Evolutionary conservation across 2,797 vertebrate species (phyloP).

Genomic region (Balearica regulorum): DNA sequence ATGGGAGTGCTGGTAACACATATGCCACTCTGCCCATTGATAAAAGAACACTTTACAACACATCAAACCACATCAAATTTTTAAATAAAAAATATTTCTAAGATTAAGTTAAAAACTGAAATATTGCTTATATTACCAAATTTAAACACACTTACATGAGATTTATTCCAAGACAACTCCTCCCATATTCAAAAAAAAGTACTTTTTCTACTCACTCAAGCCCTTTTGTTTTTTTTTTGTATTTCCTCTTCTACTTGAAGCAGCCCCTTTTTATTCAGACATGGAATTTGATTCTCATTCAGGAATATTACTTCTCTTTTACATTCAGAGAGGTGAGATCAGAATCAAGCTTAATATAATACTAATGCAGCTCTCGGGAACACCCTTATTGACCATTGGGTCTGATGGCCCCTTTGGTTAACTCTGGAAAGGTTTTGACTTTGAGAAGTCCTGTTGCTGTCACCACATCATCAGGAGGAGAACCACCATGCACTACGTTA

Average conservation of each 20-base stretch:
- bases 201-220: not conserved
- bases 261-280: not conserved
- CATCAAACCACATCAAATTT: not conserved
- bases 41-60: not conserved
- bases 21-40: not conserved
- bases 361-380: not conserved
- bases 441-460: not conserved
- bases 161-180: not conserved
- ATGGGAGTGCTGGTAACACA: not conserved
- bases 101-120: not conserved
- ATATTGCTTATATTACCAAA: not conserved
- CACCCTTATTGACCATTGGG: not conserved
- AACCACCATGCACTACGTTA: accelerated
- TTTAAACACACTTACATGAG: not conserved
- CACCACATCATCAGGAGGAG: not conserved
- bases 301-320: not conserved
- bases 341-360: not conserved
- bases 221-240: no score
- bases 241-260: not conserved
- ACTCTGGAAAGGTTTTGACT: not conserved
- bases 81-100: not conserved
- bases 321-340: not conserved
- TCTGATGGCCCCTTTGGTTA: not conserved
- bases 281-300: not conserved
- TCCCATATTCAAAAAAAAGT: not conserved